phyloP scores from a whole-genome alignment of 2,888 invertebrate genomes.

The Xylota segnis region DNA sequence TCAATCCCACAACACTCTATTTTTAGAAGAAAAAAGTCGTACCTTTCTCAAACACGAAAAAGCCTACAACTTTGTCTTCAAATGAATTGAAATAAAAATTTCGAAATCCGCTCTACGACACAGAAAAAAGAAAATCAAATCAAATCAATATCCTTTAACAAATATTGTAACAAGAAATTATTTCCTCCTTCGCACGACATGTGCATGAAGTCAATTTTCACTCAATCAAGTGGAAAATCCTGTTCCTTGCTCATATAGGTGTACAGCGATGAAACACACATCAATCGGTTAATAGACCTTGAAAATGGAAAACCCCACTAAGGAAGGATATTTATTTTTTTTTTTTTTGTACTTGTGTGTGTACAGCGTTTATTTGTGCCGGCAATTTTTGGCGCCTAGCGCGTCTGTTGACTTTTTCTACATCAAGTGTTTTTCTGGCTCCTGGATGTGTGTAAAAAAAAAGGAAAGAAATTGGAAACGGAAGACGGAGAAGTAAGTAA shows the following conservation, averaged over 20 bases:
- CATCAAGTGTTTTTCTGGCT: neutral
- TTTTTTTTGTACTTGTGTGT: neutral
- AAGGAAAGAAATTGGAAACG: neutral
- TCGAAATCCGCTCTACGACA: conserved; percentile 7
- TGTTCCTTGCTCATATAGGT: conserved; percentile 41
- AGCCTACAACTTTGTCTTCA: neutral
- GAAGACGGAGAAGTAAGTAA: neutral
- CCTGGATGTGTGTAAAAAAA: neutral
- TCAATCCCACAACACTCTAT: no score
- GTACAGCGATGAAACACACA: conserved; percentile 43
- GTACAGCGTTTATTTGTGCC: conserved; percentile 23
- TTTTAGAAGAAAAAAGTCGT: no score
- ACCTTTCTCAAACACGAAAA: no score
- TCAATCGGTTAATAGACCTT: conserved; percentile 64
- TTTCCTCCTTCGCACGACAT: conserved; percentile 45
- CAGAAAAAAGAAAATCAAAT: conserved; percentile 44
- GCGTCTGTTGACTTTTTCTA: conserved; percentile 23
- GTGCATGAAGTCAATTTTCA: conserved; percentile 60
- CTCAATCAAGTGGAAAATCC: conserved; percentile 71
- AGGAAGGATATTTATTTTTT: no score
- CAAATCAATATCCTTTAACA: conserved; percentile 72
- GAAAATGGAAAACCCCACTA: conserved; percentile 25
- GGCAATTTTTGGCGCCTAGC: conserved; percentile 37
- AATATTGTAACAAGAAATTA: conserved; percentile 66
- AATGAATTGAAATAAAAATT: neutral